Percentiles rank a stretch among this genome's conserved stretches.
phyloP scores from a whole-genome alignment of 1,140 invertebrate species.

The Calliopsis andreniformis region DNA sequence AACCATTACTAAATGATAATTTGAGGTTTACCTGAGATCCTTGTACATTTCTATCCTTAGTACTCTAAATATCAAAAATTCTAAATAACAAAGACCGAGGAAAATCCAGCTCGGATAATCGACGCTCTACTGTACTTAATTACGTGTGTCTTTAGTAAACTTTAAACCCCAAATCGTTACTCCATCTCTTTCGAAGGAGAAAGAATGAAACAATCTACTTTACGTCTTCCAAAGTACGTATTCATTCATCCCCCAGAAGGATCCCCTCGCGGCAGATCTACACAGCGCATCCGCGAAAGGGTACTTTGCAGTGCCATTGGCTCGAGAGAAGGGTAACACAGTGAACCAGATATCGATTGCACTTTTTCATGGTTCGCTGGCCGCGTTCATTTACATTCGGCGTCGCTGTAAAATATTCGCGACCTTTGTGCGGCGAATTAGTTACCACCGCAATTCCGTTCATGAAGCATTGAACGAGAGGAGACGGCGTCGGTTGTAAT shows the following conservation, averaged over 20 bases:
- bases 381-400: constrained; percentile 37
- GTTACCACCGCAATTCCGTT: constrained; percentile 60
- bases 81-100: no score
- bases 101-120: no score
- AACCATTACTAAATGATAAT: no score
- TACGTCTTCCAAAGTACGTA: no score
- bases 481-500: constrained; percentile 46
- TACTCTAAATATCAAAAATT: no score
- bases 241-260: not conserved
- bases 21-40: no score
- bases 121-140: no score
- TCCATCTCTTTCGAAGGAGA: no score
- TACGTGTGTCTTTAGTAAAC: no score
- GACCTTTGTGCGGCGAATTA: constrained; percentile 61
- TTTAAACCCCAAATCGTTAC: no score
- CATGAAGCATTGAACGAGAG: constrained; percentile 60
- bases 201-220: no score
- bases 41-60: no score
- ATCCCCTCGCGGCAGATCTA: not conserved
- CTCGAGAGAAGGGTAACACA: not conserved
- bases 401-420: constrained; percentile 47
- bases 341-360: constrained; percentile 28
- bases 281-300: not conserved
- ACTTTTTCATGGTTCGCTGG: constrained; percentile 12
- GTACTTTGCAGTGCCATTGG: not conserved